Evolutionary conservation across 2,113 vertebrate genomes (phyloP), one percentile per base, ranked within the genome.

Genomic region (Motacilla alba): DNA sequence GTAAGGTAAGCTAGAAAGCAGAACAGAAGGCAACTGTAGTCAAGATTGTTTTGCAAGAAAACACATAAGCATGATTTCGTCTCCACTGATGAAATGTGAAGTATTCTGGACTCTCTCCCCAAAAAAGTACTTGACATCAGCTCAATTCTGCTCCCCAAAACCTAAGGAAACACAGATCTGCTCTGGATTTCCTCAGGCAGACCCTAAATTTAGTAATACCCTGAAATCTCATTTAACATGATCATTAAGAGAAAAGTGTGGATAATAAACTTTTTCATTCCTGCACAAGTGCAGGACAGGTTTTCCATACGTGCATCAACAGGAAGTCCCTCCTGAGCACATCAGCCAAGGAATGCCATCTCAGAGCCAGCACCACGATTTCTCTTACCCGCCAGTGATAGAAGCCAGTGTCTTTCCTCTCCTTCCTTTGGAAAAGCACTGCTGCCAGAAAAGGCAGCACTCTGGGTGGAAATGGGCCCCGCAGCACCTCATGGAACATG

Each of bases 371-470:
- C 7, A 2, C 24, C 23, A 33, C 15, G 0, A 2, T 12, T 39
- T 56, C 77, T 41, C 47, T 98, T 98, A 98, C 98, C 98, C 12
- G 63, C 52, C 85, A 58, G 7, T 63, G 96, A 26, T 17, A 85
- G 76, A 94, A 52, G 14, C 90, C 97, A 1, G 82, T 58, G 37
- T 83, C 94, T 10, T 56, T 96, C 89, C 96, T 98, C 72, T 98
- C 95, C 94, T 93, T 97, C 80, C 16, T 90, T 8, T 97, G 95
- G 87, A 97, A 93, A 10, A 97, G 93, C 75, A 97, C 88, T 0
- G 96, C 90, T 13, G 97, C 97, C 74, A 98, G 47, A 7, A 98
- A 83, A 44, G 98, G 97, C 88, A 98, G 94, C 50, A 50, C 94
- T 56, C 87, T 85, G 88, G 76, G 50, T 30, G 95, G 76, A 28